Evolutionary conservation across 1,140 invertebrate species (phyloP), one percentile per base, ranked within the genome.

Genomic region (Charaxes varanes): DNA sequence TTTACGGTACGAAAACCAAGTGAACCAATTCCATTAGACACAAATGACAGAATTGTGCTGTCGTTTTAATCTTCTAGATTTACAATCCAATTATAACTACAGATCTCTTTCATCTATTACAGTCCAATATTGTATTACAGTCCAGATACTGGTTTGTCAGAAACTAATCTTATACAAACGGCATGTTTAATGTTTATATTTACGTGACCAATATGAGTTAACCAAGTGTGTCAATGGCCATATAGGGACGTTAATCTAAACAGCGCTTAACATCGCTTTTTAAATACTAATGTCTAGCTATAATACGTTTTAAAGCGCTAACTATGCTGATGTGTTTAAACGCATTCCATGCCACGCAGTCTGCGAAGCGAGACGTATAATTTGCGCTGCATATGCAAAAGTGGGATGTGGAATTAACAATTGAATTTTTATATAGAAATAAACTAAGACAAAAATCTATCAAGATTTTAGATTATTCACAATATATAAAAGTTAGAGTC

Each of bases 301-400:
- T 8, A 28, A 14, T n/a, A 14, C 16, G 1, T 15, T 38, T 5
- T 14, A 10, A 19, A 38, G 26, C 26, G 26, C 8, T 30, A 13
- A 15, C 14, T 14, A 10, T 17, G 35, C 24, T 28, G 7, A 2
- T 19, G 15, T 14, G 11, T 11, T 26, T 13, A 11, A 7, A n/a
- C 6, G 15, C 35, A 38, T 19, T 19, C 26, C 24, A 38, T 38
- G 28, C 35, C 35, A 12, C 35, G 35, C 26, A 13, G 11, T 19
- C 35, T 38, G 6, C 35, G 11, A 19, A 19, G 35, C 35, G 35
- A 10, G 6, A 38, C 35, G 16, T 18, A 17, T 10, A 22, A 5
- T 27, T n/a, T 26, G 17, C 12, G 6, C 35, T 24, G 23, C n/a
- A 26, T 38, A 38, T 38, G 35, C 35, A 38, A 38, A 38, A 38